Evolutionary conservation across 1,140 invertebrate genomes (phyloP).

Genomic region (Drosophila albomicans): DNA sequence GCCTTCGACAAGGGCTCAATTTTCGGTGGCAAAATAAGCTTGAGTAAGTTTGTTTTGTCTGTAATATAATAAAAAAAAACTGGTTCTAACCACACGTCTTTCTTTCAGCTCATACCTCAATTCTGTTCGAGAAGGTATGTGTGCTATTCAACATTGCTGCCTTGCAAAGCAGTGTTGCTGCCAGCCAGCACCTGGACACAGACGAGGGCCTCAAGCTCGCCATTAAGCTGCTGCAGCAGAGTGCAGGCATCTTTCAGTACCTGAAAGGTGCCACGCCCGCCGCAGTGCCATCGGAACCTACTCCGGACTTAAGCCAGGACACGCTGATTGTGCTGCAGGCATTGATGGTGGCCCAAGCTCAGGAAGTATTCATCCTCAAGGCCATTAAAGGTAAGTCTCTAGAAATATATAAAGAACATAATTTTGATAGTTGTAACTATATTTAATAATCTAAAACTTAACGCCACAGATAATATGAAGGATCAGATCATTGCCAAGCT

Average conservation of each 20-base stretch:
- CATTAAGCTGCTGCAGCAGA: slow-evolving; percentile 97
- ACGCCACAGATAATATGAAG: slow-evolving; percentile 94
- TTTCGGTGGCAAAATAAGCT: slow-evolving; percentile 95
- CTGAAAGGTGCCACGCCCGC: slow-evolving; percentile 94
- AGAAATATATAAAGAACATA: neutral
- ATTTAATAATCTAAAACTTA: too few species aligned
- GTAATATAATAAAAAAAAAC: neutral
- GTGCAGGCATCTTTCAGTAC: slow-evolving; percentile 95
- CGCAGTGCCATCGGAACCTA: slow-evolving; percentile 96
- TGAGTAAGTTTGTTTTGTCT: slow-evolving; percentile 91
- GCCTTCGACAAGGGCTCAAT: slow-evolving; percentile 98
- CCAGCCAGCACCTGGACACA: slow-evolving; percentile 92
- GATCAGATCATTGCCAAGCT: slow-evolving; percentile 96
- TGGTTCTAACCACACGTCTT: slow-evolving; percentile 25
- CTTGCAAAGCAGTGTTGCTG: slow-evolving; percentile 95
- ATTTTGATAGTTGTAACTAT: neutral
- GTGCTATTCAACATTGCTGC: slow-evolving; percentile 99
- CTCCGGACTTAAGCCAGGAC: slow-evolving; percentile 97
- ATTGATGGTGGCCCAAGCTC: slow-evolving; percentile 98
- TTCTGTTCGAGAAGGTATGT: slow-evolving; percentile 97
- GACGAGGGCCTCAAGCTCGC: slow-evolving; percentile 97
- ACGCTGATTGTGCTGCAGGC: slow-evolving; percentile 93
- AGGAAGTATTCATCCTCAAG: slow-evolving; percentile 98
- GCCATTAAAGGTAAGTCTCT: slow-evolving; percentile 92
- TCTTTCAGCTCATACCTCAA: slow-evolving; percentile 90